A percentile compares a stretch with the other conserved stretches of the same genome.
These are phyloP conservation scores for Paedocypris sp. DNA, from an alignment of 2,113 vertebrate species.

Conservation along the genomic window DNA sequence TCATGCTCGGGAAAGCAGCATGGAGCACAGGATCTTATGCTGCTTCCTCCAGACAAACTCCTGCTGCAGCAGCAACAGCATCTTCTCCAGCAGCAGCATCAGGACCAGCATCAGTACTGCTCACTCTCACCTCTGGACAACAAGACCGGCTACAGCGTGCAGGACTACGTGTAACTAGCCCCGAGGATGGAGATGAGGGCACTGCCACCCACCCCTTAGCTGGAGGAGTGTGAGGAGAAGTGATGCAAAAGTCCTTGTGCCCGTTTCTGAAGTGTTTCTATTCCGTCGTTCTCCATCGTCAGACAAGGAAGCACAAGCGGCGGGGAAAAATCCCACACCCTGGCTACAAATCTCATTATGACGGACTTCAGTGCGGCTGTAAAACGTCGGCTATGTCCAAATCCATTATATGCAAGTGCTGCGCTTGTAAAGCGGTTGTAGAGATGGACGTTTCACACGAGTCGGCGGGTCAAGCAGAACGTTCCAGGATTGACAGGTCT, in stretches of 20 bases:
- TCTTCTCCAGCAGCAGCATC: slow-evolving; percentile 50
- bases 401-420: too few species aligned
- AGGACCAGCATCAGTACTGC: slow-evolving; percentile 67
- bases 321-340: too few species aligned
- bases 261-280: slow-evolving; percentile 27
- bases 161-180: slow-evolving; percentile 80
- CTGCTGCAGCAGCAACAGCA: slow-evolving; percentile 60
- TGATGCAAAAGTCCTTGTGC: too few species aligned
- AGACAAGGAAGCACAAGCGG: slow-evolving; percentile 63
- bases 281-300: slow-evolving; percentile 33
- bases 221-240: slow-evolving; percentile 22
- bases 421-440: too few species aligned
- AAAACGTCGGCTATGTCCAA: too few species aligned
- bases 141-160: slow-evolving; percentile 72
- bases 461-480: too few species aligned
- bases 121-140: slow-evolving; percentile 63
- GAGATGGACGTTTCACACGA: too few species aligned
- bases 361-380: too few species aligned
- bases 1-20: slow-evolving; percentile 70
- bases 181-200: not conserved
- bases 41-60: slow-evolving; percentile 61
- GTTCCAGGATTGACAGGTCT: too few species aligned
- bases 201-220: slow-evolving; percentile 10
- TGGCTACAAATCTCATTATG: too few species aligned
- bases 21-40: slow-evolving; percentile 60